phyloP scores from a whole-genome alignment of 2,888 invertebrate species.

The Venusia cambrica region DNA sequence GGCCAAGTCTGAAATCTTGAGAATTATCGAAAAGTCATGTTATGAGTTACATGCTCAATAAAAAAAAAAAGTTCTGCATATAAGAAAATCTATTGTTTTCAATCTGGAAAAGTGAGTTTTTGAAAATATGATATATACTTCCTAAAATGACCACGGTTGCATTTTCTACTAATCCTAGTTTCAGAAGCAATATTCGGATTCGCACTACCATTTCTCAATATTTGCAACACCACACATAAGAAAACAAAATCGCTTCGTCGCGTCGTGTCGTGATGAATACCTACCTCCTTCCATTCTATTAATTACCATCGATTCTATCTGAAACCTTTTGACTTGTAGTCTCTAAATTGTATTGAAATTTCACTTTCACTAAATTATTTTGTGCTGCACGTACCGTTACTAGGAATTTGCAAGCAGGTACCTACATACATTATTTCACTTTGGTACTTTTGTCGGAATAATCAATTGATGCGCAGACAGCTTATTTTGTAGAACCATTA shows the following conservation, averaged over 20 bases:
- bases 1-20: too few species aligned
- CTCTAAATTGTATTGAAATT: slow-evolving; percentile 61
- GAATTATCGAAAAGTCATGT: too few species aligned
- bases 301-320: slow-evolving; percentile 55
- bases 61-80: too few species aligned
- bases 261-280: slow-evolving; percentile 58
- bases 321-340: slow-evolving; percentile 46
- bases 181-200: slow-evolving; percentile 34
- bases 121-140: too few species aligned
- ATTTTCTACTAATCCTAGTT: too few species aligned
- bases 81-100: too few species aligned
- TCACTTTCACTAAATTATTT: slow-evolving; percentile 69
- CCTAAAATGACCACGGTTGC: too few species aligned
- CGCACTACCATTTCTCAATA: slow-evolving; percentile 40
- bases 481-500: slow-evolving; percentile 58
- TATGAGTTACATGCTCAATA: too few species aligned
- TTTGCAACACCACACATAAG: slow-evolving; percentile 43
- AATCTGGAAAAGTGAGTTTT: too few species aligned
- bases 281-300: slow-evolving; percentile 51
- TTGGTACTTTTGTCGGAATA: slow-evolving; percentile 54
- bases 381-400: too few species aligned
- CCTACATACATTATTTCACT: slow-evolving; percentile 40
- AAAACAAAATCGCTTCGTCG: slow-evolving; percentile 38
- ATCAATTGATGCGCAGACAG: slow-evolving; percentile 54
- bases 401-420: too few species aligned